Conservation (phyloP, 1,140 invertebrate genomes). For the Scaptomyza graminum region DNA sequence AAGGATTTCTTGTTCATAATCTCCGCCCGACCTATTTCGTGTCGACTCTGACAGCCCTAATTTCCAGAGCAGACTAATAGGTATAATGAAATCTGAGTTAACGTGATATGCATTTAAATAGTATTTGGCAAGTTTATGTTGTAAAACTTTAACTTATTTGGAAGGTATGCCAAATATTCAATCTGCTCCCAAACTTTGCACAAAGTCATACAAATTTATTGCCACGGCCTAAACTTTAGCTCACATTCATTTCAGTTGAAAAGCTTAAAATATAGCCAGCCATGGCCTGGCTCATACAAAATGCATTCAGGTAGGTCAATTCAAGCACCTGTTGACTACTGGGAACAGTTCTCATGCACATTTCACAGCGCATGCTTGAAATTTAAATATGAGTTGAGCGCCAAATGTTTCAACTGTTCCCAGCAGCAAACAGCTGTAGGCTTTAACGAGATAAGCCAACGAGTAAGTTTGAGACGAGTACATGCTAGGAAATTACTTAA, state of each 20-base stretch:
- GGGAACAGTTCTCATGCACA: conserved; percentile 48
- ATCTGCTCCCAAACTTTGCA: conserved; percentile 3
- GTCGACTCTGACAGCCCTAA: conserved; percentile 4
- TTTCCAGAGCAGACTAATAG: not conserved
- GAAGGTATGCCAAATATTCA: conserved; percentile 3
- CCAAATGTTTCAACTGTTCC: conserved; percentile 13
- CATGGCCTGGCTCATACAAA: conserved; percentile 52
- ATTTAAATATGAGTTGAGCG: conserved; percentile 24
- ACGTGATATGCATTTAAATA: conserved; percentile 4
- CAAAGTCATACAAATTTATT: conserved; percentile 9
- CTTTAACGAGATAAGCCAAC: not conserved
- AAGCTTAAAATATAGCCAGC: conserved; percentile 8
- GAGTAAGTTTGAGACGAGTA: not conserved
- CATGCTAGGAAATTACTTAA: too few relatives aligned
- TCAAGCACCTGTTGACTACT: conserved; percentile 54
- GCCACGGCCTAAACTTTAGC: not conserved
- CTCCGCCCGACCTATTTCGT: conserved; percentile 1
- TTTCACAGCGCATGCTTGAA: conserved; percentile 11
- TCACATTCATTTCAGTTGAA: not conserved
- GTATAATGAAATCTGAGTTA: conserved; percentile 5
- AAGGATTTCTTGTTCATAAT: conserved; percentile 9
- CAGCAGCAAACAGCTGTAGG: conserved; percentile 7
- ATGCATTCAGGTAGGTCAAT: conserved; percentile 68
- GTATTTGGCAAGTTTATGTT: conserved; percentile 4
- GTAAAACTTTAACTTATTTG: not conserved